phyloP scores from a whole-genome alignment of 2,797 vertebrate genomes.

The Fratercula arctica region DNA sequence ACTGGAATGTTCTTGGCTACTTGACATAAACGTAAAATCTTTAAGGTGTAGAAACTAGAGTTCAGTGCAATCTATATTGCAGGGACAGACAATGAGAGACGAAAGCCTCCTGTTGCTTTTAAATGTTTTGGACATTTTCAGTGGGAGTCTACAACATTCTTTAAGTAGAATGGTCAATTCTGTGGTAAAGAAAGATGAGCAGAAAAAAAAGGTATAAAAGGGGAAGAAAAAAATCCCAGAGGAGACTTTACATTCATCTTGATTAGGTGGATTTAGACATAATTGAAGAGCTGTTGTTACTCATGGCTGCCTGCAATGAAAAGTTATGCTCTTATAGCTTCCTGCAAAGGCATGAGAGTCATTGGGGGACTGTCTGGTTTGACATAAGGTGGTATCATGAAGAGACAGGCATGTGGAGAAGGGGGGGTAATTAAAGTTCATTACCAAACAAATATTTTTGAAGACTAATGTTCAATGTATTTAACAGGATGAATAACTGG shows the following conservation, averaged over 20 bases:
- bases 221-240: not conserved
- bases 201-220: not conserved
- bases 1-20: constrained; percentile 4
- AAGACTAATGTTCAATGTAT: not conserved
- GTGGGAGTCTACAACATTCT: not conserved
- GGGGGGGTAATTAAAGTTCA: constrained; percentile 1
- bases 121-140: not conserved
- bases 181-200: not conserved
- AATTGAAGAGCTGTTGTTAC: constrained; percentile 42
- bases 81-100: not conserved
- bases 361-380: constrained; percentile 44
- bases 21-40: constrained; percentile 48
- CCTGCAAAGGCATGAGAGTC: not conserved
- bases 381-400: constrained; percentile 34
- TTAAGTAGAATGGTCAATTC: not conserved
- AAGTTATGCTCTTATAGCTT: constrained; percentile 24
- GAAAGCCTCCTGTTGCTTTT: constrained; percentile 4
- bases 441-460: not conserved
- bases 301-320: constrained; percentile 15
- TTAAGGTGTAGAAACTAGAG: constrained; percentile 45
- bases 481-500: not conserved
- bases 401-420: constrained; percentile 22
- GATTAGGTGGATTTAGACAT: constrained; percentile 38
- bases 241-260: not conserved
- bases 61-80: constrained; percentile 15